Base-by-base conservation (phyloP, 2,888 invertebrate species). In the Stenoptilia bipunctidactyla region DNA sequence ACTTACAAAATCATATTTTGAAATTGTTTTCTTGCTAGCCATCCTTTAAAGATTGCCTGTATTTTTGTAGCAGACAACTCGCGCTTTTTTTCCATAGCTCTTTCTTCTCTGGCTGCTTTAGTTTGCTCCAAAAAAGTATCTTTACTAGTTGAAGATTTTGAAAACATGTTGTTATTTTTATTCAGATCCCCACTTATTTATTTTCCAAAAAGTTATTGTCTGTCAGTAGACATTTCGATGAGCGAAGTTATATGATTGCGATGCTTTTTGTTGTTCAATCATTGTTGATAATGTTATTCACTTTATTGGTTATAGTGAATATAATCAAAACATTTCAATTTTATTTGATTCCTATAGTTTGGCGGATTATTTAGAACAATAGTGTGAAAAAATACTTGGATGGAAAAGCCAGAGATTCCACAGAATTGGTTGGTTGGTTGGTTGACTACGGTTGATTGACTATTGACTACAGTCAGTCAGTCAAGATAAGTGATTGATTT, bases 71-170 rank as follows among this genome's bases (percentile, higher is more conserved):
- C 90, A 25, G 94, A 92, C 49, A 83, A 83, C 56, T 95, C 94
- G 45, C 89, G 88, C 47, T 89, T 88, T 66, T 94, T 93, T 59
- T 95, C 96, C 40, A 91, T 77, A 0, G 94, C 95, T 42, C 97
- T 87, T 69, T 96, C 96, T 66, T 94, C 93, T 44, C 97, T 86
- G 10, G 96, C 96, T 15, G 92, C 92, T 73, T 96, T 96, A 2
- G 94, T 93, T 66, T 94, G 93, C 69, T 95, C 94, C 58, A 97
- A 85, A 72, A 97, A 96, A 52, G 86, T 87, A 53, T 89, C 89
- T 70, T 92, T 93, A 54, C 88, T 87, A 53, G 90, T 75, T 40
- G 61, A 49, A n/a, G 69, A 63, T 51, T 74, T 75, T 9, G 79
- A 61, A 62, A 72, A 83, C 83, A 83, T 83, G 48, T 64, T 65